Evolutionary conservation across 2,113 vertebrate genomes (phyloP), one percentile per base, ranked within the genome.

Genomic region (Platichthys stellatus): DNA sequence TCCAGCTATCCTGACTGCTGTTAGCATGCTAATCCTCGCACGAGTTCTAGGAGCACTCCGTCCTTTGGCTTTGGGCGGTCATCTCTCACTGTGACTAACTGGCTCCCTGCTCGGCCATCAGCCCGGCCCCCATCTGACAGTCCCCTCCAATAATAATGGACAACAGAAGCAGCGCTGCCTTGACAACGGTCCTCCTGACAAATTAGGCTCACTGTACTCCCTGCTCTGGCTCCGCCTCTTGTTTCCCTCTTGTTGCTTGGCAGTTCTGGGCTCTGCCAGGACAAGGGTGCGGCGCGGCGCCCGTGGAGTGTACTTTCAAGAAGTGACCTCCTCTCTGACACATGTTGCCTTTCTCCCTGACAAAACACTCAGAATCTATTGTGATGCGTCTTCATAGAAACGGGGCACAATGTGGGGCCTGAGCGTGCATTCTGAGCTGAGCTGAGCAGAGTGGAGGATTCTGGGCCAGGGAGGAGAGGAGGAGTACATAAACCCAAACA

Each of bases 61-160:
- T 81, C 76, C 78, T 85, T 75, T 64, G 65, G 77, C 67, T 72
- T 17, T 15, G 57, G 69, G 65, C n/a, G 69, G 74, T 64, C 86
- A 88, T 83, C 74, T 85, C 84, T 83, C 85, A 82, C 76, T 85
- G 79, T 84, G 79, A 88, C 86, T 89, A 86, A 90, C 84, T 81
- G 83, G 79, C 83, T 85, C 80, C 81, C 83, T 45, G 86, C 85
- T 86, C 65, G 64, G 76, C 78, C 86, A 82, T 88, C 83, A 83
- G 74, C 79, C 68, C n/a, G 69, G 76, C 86, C n/a, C 83, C 82
- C 64, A 66, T 84, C 86, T 78, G 84, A 84, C 83, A 76, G 80
- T 86, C 78, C 66, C 84, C 56, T 86, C 86, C 88, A 83, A 91
- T 90, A 84, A 92, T 90, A 93, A 92, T 80, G 82, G 88, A 90